Evolutionary conservation across 2,113 vertebrate species (phyloP), one percentile per base, ranked within the genome.

Genomic region (Prionailurus bengalensis): DNA sequence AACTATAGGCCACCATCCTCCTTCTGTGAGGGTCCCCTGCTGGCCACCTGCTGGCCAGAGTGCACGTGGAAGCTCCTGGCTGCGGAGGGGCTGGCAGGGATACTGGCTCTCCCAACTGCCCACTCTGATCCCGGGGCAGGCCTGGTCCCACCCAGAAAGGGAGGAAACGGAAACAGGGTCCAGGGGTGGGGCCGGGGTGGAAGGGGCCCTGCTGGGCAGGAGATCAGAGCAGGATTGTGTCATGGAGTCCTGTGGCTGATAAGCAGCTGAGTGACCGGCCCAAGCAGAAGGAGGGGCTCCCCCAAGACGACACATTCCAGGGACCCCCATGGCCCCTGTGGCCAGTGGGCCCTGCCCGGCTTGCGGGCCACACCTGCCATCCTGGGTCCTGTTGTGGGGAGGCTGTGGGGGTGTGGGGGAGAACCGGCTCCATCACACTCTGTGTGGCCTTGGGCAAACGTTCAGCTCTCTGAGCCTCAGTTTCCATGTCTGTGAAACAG

Each of bases 221-320:
- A 96, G 97, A 97, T 98, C 97, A 97, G 95, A 98, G 95, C 39
- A 5, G 82, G 74, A 66, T 71, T 96, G 94, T 95, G 97, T 98
- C 98, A 97, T 95, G 92, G 94, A 95, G 89, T 33, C 58, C 48
- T 51, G 29, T 1, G 55, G 86, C 95, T 95, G 97, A 98, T 98
- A 97, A 98, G 97, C 82, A 19, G 14, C 95, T 36, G 58, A 85
- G 42, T 13, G 0, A 63, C 61, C 36, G 4, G 82, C 70, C 45
- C 70, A 45, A 94, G 48, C 81, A 21, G 94, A 29, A 83, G 92
- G 83, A 86, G 82, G 81, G 48, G 78, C 68, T 82, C 25, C 83
- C 36, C 0, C 3, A 23, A 21, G 53, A 48, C n/a, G 6, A 74
- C 39, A 74, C 31, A 45, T 68, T 55, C 61, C 25, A 1, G 45